phyloP scores from a whole-genome alignment of 2,797 vertebrate species.

The Coilia nasus region DNA sequence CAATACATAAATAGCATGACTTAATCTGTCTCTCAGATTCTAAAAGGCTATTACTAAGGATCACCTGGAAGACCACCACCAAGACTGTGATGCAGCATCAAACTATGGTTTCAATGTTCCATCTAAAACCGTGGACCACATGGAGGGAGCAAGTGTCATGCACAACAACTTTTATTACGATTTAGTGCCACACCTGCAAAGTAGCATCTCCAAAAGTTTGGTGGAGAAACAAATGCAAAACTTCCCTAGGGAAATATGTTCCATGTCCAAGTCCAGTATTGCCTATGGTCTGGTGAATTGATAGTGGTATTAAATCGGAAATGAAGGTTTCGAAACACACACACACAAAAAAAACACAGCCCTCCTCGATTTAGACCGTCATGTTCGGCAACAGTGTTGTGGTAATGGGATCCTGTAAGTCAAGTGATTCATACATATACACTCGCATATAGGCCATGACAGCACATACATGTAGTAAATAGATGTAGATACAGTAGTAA shows the following conservation, averaged over 20 bases:
- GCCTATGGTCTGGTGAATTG: not conserved
- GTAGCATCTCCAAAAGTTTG: not conserved
- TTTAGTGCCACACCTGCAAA: not conserved
- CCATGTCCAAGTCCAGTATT: not conserved
- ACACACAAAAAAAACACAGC: not conserved
- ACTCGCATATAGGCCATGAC: not conserved
- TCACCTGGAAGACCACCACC: not conserved
- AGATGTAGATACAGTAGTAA: not conserved
- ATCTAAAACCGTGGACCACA: not conserved
- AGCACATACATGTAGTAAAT: not conserved
- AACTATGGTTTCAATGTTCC: not conserved
- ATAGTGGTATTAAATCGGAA: not conserved
- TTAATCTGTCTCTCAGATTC: too few species aligned
- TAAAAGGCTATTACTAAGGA: not conserved
- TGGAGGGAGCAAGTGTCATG: not conserved
- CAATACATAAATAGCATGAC: not conserved
- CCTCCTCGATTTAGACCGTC: not conserved
- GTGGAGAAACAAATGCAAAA: not conserved
- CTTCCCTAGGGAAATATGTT: not conserved
- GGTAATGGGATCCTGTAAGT: not conserved
- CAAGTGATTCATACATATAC: not conserved
- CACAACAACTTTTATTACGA: not conserved
- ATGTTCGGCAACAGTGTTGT: not conserved
- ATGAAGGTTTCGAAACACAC: not conserved
- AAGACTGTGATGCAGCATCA: not conserved